Base-by-base conservation (phyloP, 2,113 vertebrate species). In the Syrrhaptes paradoxus region DNA sequence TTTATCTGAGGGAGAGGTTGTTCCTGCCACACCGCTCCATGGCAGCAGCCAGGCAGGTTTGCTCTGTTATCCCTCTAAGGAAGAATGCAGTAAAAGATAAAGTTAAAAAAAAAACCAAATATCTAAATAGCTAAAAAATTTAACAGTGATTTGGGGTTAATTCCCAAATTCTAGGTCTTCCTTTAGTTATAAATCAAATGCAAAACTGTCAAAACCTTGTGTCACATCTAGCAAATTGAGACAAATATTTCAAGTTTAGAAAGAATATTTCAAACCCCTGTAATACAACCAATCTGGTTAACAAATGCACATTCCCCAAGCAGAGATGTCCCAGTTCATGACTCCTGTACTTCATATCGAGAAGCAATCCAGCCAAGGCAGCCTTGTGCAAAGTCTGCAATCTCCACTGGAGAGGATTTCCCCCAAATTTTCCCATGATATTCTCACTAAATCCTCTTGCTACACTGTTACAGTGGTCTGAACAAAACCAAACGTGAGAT, bases 261-360 rank as follows among this genome's bases (percentile, higher is more conserved):
- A 90, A 90, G 55, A 80, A 88, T 71, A 88, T 73, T 95, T 90
- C 71, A 88, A 66, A 46, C 25, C 49, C 79, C n/a, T 91, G 75
- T 93, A 92, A 90, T 49, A 73, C 41, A 87, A 94, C 28, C 41
- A 73, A 17, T 54, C 55, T 88, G 46, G 38, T 70, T 83, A 84
- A 73, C 55, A 94, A 90, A 62, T 1, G 3, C 31, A 41, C 41
- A 15, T 54, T 90, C 79, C 52, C 76, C 10, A 34, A 66, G 72
- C 76, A 94, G 83, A 72, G 65, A 74, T 28, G 41, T 86, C 88
- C 72, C 54, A 26, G 63, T 66, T 88, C 49, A 7, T 26, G 73
- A 84, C 76, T 67, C 71, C 43, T 88, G 85, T 81, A 70, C 72
- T 88, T 55, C 2, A 7, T 10, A 59, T 21, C 1, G 1, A 71